Percentiles rank a stretch among this genome's conserved stretches.
These are phyloP conservation scores for Cheilosia pagana DNA, from an alignment of 2,888 invertebrate genomes.

Conservation along the genomic window DNA sequence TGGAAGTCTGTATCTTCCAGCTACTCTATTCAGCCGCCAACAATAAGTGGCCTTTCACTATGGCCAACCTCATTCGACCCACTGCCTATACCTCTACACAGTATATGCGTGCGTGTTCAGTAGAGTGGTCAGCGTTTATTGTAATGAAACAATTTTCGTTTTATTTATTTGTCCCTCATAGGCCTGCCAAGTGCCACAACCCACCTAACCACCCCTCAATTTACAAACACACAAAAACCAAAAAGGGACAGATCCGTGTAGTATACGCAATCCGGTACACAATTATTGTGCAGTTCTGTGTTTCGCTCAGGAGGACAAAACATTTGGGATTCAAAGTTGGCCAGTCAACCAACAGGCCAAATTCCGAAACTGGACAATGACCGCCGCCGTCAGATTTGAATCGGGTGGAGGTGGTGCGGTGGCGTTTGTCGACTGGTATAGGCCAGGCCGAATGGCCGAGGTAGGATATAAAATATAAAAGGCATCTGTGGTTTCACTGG, in stretches of 20 bases:
- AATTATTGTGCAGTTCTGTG: conserved; percentile 17
- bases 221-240: conserved; percentile 18
- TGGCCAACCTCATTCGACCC: conserved; percentile 38
- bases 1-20: conserved; percentile 26
- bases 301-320: conserved; percentile 24
- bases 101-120: conserved; percentile 16
- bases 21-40: conserved; percentile 29
- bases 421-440: not conserved
- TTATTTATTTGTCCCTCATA: conserved; percentile 56
- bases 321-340: conserved; percentile 44
- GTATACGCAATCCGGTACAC: conserved; percentile 4
- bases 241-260: conserved; percentile 9
- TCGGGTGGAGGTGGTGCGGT: conserved; percentile 2
- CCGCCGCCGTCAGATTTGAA: conserved; percentile 7
- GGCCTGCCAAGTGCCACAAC: conserved; percentile 18
- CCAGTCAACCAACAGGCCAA: conserved; percentile 4
- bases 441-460: not conserved
- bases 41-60: conserved; percentile 45
- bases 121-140: conserved; percentile 61
- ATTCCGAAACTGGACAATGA: conserved; percentile 29
- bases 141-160: conserved; percentile 67
- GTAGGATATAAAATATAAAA: conserved; percentile 19
- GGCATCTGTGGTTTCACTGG: conserved; percentile 64
- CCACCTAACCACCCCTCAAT: conserved; percentile 1
- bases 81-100: conserved; percentile 7